phyloP scores from a whole-genome alignment of 1,140 invertebrate genomes.

The Cardiocondyla obscurior region DNA sequence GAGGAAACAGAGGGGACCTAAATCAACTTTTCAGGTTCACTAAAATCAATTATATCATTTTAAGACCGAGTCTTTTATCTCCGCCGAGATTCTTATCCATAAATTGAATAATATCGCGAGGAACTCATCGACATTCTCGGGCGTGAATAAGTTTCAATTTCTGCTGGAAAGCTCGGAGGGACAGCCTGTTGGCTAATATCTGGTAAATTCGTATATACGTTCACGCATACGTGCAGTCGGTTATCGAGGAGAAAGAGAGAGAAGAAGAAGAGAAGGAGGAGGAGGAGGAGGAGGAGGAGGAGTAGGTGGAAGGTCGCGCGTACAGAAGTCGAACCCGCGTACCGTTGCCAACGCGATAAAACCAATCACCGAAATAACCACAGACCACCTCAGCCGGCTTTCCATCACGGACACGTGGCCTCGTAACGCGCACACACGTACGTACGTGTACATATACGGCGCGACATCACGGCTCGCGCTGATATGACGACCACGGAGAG shows the following conservation, averaged over 20 bases:
- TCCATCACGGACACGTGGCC: constrained; percentile 77
- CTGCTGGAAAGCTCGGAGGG: neutral
- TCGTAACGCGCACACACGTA: constrained; percentile 15
- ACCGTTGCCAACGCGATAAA: constrained; percentile 82
- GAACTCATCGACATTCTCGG: neutral
- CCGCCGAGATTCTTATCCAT: neutral
- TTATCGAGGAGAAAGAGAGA: constrained; percentile 48
- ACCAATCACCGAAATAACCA: constrained; percentile 83
- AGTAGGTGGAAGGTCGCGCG: constrained; percentile 34
- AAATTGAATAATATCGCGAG: neutral
- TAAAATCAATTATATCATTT: neutral
- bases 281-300: neutral
- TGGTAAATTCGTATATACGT: constrained; percentile 66
- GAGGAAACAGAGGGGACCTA: constrained; percentile 20
- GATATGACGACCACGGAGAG: constrained; percentile 16
- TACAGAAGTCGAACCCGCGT: constrained; percentile 72
- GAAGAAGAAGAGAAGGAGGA: neutral
- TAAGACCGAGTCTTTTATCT: neutral
- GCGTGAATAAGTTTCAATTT: constrained; percentile 57
- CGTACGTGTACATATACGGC: neutral
- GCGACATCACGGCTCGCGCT: constrained; percentile 3
- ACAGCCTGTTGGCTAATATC: constrained; percentile 59
- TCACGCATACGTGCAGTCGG: constrained; percentile 62
- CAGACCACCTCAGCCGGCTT: constrained; percentile 78
- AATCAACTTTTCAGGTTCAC: neutral